Conservation (phyloP, 2,888 invertebrate species). For the Amiota minor region DNA sequence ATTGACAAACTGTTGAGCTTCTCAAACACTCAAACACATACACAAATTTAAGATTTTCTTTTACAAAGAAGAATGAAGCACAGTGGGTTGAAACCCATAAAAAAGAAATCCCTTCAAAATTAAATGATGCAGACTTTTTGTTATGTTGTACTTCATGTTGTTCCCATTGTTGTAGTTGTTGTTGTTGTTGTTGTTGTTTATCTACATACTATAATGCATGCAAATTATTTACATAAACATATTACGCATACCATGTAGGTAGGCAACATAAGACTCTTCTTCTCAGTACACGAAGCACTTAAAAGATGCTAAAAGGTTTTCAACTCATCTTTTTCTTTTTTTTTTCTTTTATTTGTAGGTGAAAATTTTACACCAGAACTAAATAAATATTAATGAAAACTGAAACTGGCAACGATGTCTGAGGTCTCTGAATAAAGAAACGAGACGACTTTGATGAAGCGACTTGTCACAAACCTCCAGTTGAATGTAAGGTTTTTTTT, state of each 20-base stretch:
- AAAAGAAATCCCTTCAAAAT: not conserved
- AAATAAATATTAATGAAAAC: constrained; percentile 59
- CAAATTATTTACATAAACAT: constrained; percentile 56
- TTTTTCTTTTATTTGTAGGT: too few relatives aligned
- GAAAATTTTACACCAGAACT: constrained; percentile 54
- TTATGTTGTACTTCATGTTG: not conserved
- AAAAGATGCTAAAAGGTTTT: constrained; percentile 62
- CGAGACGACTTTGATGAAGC: too few relatives aligned
- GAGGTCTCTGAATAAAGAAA: too few relatives aligned
- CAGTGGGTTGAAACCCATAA: constrained; percentile 41
- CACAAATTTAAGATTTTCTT: constrained; percentile 24
- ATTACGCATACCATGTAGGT: constrained; percentile 49
- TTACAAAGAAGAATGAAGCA: constrained; percentile 33
- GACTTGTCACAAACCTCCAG: too few relatives aligned
- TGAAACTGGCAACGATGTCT: too few relatives aligned
- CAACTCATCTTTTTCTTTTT: too few relatives aligned
- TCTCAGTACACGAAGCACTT: constrained; percentile 55
- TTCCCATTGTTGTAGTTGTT: too few relatives aligned
- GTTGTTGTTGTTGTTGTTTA: not conserved
- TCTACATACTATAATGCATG: not conserved
- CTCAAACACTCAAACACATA: too few relatives aligned
- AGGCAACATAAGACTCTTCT: constrained; percentile 53
- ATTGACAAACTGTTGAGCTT: constrained; percentile 54
- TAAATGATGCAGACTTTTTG: too few relatives aligned
- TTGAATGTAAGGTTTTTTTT: too few relatives aligned